Conservation (phyloP, 2,113 vertebrate species). For the Lampris megalopsis region DNA sequence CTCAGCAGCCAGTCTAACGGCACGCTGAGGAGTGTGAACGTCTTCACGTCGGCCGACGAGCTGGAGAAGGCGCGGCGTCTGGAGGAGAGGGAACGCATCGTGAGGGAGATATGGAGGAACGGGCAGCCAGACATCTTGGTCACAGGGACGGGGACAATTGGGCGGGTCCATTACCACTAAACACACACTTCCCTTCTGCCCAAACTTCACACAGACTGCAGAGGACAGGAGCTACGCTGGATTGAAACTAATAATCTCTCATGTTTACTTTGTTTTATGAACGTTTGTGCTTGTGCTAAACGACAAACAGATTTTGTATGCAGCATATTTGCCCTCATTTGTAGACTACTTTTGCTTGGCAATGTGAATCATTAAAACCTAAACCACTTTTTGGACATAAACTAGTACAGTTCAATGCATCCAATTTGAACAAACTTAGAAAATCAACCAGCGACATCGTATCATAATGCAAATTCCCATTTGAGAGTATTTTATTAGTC, state of each 20-base stretch:
- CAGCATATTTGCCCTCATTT: conserved; percentile 3
- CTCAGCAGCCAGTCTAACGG: conserved; percentile 80
- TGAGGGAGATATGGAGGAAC: conserved; percentile 97
- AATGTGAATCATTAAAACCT: conserved; percentile 33
- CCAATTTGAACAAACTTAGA: background rate
- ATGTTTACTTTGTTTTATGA: background rate
- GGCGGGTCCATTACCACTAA: conserved; percentile 91
- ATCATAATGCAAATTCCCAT: background rate
- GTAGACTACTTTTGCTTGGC: conserved; percentile 1
- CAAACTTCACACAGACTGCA: background rate
- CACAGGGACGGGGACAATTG: conserved; percentile 86
- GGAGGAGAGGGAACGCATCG: conserved; percentile 94
- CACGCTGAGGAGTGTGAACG: conserved; percentile 85
- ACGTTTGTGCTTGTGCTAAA: background rate
- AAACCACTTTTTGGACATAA: conserved; percentile 33
- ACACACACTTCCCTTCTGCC: background rate
- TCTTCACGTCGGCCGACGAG: conserved; percentile 94
- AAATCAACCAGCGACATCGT: too few relatives aligned
- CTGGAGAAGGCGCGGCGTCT: conserved; percentile 92
- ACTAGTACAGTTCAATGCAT: background rate
- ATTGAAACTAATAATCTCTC: background rate
- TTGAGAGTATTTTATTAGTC: background rate
- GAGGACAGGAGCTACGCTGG: too few relatives aligned
- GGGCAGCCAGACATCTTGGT: conserved; percentile 94
- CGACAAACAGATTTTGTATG: background rate